Evolutionary conservation across 2,113 vertebrate species (phyloP).

Genomic region (Chascanopsetta lugubris): DNA sequence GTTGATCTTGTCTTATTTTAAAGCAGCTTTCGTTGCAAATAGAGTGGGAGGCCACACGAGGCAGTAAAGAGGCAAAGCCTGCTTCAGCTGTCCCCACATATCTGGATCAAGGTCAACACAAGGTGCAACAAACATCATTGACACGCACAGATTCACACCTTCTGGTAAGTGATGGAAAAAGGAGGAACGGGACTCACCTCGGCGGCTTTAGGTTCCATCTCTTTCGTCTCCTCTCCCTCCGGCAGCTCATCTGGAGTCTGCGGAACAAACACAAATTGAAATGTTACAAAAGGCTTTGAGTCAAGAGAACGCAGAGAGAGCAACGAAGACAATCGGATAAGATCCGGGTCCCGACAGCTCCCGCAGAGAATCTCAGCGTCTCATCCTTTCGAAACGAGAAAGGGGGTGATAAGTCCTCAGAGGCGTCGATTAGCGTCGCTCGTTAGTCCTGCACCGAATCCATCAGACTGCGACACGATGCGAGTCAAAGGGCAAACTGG

Average conservation of each 20-base stretch:
- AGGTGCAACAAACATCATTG: neutral
- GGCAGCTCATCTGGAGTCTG: conserved; percentile 56
- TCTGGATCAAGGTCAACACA: neutral
- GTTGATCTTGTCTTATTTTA: neutral
- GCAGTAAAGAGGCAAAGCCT: neutral
- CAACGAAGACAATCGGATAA: neutral
- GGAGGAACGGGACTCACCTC: conserved; percentile 53
- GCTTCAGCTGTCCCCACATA: neutral
- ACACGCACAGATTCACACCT: neutral
- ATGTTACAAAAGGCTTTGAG: neutral
- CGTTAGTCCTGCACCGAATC: neutral
- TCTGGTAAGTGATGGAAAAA: neutral
- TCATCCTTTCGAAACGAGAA: neutral
- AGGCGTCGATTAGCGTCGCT: conserved; percentile 12
- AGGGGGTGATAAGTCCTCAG: conserved; percentile 10
- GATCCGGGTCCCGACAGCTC: neutral
- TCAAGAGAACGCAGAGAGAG: neutral
- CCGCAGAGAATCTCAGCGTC: neutral
- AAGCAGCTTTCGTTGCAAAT: too few species aligned
- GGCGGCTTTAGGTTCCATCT: conserved; percentile 43
- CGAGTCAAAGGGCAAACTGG: neutral
- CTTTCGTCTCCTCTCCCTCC: conserved; percentile 31
- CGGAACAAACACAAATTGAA: neutral
- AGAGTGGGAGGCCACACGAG: neutral
- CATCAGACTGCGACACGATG: conserved; percentile 12